Conservation (phyloP, 30 jellyfish, hydroid and myxozoan species). For the Chrysaora quinquecirrha region DNA sequence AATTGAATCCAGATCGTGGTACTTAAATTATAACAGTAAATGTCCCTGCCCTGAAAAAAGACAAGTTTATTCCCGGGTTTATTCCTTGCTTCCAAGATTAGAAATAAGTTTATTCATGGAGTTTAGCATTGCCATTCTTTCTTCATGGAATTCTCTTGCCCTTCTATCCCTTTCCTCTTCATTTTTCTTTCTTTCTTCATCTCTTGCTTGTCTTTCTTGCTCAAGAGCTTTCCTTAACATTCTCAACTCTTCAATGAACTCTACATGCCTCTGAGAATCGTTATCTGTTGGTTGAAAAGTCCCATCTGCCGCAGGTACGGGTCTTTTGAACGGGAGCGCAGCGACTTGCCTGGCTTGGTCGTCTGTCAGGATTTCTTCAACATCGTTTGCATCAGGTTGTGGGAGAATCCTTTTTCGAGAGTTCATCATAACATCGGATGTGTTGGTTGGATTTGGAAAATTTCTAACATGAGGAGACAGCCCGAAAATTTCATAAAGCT, state of each 20-base stretch:
- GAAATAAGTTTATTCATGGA: constrained; percentile 63
- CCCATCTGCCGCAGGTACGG: constrained; percentile 7
- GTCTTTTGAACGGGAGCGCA: constrained; percentile 1
- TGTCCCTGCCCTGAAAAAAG: too few species aligned
- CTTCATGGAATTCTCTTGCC: constrained; percentile 72
- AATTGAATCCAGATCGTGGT: too few species aligned
- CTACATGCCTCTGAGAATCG: constrained; percentile 28
- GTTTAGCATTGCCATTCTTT: constrained; percentile 71
- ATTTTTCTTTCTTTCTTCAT: constrained; percentile 54
- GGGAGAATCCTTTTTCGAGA: constrained; percentile 32
- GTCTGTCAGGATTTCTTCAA: neutral
- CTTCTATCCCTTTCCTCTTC: constrained; percentile 71
- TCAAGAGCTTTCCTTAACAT: constrained; percentile 46
- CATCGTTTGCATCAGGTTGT: neutral
- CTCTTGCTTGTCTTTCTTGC: constrained; percentile 52
- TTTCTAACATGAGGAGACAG: constrained; percentile 59
- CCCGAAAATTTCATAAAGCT: constrained; percentile 62
- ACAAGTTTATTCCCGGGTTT: neutral
- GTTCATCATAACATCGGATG: too few species aligned
- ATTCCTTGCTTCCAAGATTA: constrained; percentile 40
- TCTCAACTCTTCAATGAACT: constrained; percentile 43
- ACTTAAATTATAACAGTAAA: too few species aligned
- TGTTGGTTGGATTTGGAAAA: constrained; percentile 24
- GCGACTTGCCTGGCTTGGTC: constrained; percentile 41
- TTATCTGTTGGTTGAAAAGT: constrained; percentile 1